Base-by-base conservation (phyloP, 2,113 vertebrate genomes). In the Leptobrachium ailaonicum region DNA sequence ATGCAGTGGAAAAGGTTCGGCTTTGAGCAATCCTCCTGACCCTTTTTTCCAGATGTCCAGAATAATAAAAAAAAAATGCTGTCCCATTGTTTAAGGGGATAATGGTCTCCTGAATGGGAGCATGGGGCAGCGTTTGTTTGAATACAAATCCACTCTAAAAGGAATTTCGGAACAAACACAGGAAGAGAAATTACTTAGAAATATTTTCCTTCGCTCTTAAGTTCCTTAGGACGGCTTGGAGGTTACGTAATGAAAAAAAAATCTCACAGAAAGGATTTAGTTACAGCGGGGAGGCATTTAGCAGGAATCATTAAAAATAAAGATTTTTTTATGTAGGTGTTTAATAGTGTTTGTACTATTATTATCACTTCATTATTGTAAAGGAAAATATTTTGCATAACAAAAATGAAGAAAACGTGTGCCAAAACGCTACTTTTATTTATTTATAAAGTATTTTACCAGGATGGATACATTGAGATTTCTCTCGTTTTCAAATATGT, bases 121-220 rank as follows among this genome's bases (percentile, higher is more conserved):
- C 76, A 60, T 64, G 50, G 66, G 67, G 67, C 76, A 47, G 40
- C 20, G 66, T 45, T 60, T 54, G 20, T 69, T 77, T 70, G 41
- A 77, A 68, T 77, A 41, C 62, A 45, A 14, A 62, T 69, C 42
- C 12, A 60, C 67, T 70, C 76, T 53, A 32, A 77, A 77, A 70
- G 66, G 66, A 77, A 77, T 77, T 77, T 77, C 8, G 54, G 67
- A 77, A 77, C 66, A 70, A 77, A 77, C 50, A 68, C 75, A 54
- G 75, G 64, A 77, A 77, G 66, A 69, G 47, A 77, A 56, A 68
- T 54, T 32, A 5, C 76, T 70, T 62, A 54, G 12, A 70, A 56
- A 77, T 69, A 77, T 70, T 41, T 70, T 60, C 40, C 50, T 77
- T 58, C 7, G n/a, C 44, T 68, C 54, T 69, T 6, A 76, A 67